A percentile compares a stretch with the other conserved stretches of the same genome.
Evolutionary conservation across 2,888 invertebrate genomes (phyloP).

Genomic region (Plebejus argus): DNA sequence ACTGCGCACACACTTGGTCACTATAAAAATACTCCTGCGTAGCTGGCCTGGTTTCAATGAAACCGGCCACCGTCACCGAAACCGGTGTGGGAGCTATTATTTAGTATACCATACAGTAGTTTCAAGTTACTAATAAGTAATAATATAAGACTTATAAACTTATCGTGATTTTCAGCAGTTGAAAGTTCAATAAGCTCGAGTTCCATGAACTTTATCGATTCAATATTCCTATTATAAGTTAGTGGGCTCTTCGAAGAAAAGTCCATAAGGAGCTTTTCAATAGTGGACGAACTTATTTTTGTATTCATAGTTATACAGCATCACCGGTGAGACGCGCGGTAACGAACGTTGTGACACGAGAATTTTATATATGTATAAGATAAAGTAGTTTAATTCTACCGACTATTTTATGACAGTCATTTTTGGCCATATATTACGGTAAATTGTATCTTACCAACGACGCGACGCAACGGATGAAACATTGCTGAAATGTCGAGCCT

Average conservation of each 20-base stretch:
- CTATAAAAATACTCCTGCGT: too few relatives aligned
- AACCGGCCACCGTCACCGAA: too few relatives aligned
- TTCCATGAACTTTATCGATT: slow-evolving; percentile 10
- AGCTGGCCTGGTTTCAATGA: too few relatives aligned
- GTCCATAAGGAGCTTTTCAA: neutral
- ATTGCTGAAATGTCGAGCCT: slow-evolving; percentile 1
- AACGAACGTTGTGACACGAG: too few relatives aligned
- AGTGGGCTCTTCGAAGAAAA: neutral
- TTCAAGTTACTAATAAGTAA: neutral
- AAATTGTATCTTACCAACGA: neutral
- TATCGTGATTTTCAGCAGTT: neutral
- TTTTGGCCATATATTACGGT: neutral
- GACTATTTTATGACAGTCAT: neutral
- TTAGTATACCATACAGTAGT: neutral
- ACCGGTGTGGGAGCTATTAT: too few relatives aligned
- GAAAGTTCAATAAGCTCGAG: neutral
- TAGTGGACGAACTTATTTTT: neutral
- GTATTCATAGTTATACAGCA: too few relatives aligned
- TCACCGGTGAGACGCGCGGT: too few relatives aligned
- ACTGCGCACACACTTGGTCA: too few relatives aligned
- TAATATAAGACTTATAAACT: neutral
- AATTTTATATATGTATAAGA: too few relatives aligned
- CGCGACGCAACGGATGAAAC: slow-evolving; percentile 20
- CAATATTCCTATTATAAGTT: slow-evolving; percentile 19
- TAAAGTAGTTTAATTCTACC: neutral